Evolutionary conservation across 2,113 vertebrate genomes (phyloP).

Genomic region (Marmota monax): DNA sequence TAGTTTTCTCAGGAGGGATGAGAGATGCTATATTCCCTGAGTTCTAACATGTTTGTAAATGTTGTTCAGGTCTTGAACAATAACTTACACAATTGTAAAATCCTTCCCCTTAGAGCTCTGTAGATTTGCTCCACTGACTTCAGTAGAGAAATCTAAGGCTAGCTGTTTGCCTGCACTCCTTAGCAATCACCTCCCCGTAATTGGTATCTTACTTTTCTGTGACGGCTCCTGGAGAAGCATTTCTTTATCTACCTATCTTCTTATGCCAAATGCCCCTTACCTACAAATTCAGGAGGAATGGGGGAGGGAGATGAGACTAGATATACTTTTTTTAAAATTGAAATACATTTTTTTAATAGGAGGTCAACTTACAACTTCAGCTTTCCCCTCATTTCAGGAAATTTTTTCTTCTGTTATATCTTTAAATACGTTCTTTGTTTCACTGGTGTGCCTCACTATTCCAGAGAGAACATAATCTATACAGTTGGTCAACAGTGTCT

Average conservation of each 20-base stretch:
- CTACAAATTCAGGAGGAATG: not conserved
- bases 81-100: not conserved
- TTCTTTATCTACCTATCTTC: not conserved
- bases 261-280: not conserved
- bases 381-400: not conserved
- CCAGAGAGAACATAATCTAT: not conserved
- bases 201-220: not conserved
- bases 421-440: conserved; percentile 29
- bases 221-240: not conserved
- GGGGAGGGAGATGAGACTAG: no score
- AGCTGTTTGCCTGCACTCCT: not conserved
- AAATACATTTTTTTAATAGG: not conserved
- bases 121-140: not conserved
- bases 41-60: conserved; percentile 23
- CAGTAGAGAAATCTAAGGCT: not conserved
- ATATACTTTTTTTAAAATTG: no score
- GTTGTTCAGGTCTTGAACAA: not conserved
- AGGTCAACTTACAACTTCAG: not conserved
- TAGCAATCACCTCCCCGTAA: not conserved
- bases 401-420: not conserved
- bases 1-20: not conserved
- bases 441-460: not conserved
- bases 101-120: not conserved
- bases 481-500: not conserved
- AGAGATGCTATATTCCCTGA: not conserved